These are phyloP conservation scores for Ephialtes manifestator DNA, from an alignment of 2,888 invertebrate species.

Conservation along the genomic window DNA sequence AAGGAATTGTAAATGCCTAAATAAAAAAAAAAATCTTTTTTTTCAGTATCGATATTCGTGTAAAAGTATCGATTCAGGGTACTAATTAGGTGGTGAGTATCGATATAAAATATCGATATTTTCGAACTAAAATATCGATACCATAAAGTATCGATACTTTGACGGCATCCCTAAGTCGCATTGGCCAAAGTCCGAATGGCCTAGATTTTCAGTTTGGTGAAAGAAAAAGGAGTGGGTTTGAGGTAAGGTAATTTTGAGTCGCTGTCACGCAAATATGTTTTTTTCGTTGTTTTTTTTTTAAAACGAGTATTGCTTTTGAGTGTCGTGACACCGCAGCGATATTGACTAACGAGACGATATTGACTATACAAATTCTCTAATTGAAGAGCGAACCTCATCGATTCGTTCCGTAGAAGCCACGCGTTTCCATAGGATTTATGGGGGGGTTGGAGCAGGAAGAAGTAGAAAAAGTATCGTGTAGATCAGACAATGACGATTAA, in stretches of 20 bases:
- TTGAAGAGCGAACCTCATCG: conserved; percentile 46
- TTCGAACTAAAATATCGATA: no score
- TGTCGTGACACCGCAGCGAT: conserved; percentile 45
- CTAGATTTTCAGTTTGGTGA: conserved; percentile 43
- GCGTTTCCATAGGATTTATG: not conserved
- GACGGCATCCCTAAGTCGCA: no score
- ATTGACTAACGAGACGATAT: conserved; percentile 67
- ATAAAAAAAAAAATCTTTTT: no score
- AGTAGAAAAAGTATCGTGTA: conserved; percentile 59
- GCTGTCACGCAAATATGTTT: conserved; percentile 49
- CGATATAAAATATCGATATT: no score
- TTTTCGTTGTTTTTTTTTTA: conserved; percentile 33
- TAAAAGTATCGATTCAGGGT: no score
- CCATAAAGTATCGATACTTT: no score
- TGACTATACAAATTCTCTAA: conserved; percentile 64
- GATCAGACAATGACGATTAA: conserved; percentile 45
- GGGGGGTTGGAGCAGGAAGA: conserved; percentile 37
- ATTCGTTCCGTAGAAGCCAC: conserved; percentile 50
- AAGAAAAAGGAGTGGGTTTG: not conserved
- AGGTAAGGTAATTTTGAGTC: conserved; percentile 27
- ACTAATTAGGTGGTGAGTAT: no score
- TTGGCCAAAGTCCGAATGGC: conserved; percentile 53
- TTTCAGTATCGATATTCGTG: no score
- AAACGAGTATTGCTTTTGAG: conserved; percentile 29
- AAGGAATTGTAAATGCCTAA: no score